Conservation (phyloP, 2,888 invertebrate species). For the Tillus elongatus region DNA sequence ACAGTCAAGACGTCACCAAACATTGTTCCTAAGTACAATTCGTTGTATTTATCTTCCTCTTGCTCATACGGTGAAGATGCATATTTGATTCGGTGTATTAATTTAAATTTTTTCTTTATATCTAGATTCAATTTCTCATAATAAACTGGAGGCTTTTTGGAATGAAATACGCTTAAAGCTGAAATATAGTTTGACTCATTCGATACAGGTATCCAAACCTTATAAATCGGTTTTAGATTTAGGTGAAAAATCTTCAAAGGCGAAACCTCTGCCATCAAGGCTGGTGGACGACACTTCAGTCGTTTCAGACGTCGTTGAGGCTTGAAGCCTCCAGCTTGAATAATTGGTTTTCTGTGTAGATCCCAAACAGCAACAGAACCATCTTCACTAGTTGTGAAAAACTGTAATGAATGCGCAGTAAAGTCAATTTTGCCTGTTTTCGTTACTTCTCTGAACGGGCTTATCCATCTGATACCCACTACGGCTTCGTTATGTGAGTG, state of each 20-base stretch:
- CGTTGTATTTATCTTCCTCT: too few relatives aligned
- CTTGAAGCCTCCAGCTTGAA: slow-evolving; percentile 32
- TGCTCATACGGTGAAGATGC: too few relatives aligned
- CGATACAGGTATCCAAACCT: too few relatives aligned
- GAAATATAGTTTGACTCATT: too few relatives aligned
- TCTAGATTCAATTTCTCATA: too few relatives aligned
- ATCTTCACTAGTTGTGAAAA: slow-evolving; percentile 57
- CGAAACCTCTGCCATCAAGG: slow-evolving; percentile 52
- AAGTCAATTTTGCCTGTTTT: slow-evolving; percentile 48
- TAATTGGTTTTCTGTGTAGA: slow-evolving; percentile 44
- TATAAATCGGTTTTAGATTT: slow-evolving; percentile 54
- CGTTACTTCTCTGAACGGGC: slow-evolving; percentile 50
- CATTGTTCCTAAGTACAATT: slow-evolving; percentile 17
- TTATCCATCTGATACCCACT: slow-evolving; percentile 58
- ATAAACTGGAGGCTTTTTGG: too few relatives aligned
- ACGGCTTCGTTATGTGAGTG: slow-evolving; percentile 57
- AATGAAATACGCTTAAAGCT: too few relatives aligned
- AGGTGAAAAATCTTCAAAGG: slow-evolving; percentile 52
- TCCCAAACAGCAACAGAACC: slow-evolving; percentile 65
- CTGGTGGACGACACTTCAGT: slow-evolving; percentile 48
- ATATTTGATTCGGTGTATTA: too few relatives aligned
- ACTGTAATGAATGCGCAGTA: slow-evolving; percentile 47
- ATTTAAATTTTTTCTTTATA: too few relatives aligned
- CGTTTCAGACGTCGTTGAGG: slow-evolving; percentile 40
- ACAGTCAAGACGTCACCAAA: slow-evolving; percentile 37